Conservation (phyloP, 2,888 invertebrate species). For the Lydus trimaculatus region DNA sequence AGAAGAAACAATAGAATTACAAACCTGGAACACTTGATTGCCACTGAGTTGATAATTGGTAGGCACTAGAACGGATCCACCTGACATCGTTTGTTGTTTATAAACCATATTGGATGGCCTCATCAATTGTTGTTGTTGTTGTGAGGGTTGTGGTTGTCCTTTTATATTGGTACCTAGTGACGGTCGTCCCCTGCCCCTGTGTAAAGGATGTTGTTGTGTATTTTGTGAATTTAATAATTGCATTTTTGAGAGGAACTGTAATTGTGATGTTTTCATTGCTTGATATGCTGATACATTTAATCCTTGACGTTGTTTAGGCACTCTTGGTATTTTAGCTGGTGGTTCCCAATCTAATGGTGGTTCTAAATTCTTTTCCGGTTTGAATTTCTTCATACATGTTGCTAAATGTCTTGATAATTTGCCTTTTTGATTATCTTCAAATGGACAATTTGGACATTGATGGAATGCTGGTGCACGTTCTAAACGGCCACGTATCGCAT, state of each 20-base stretch:
- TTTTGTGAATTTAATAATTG: slow-evolving; percentile 45
- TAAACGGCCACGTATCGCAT: slow-evolving; percentile 82
- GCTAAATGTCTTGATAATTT: slow-evolving; percentile 87
- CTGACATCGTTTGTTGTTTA: slow-evolving; percentile 67
- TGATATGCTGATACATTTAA: slow-evolving; percentile 59
- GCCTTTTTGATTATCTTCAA: slow-evolving; percentile 92
- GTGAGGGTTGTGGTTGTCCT: slow-evolving; percentile 34
- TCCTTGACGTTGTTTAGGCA: slow-evolving; percentile 61
- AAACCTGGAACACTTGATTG: slow-evolving; percentile 72
- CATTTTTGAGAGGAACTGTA: slow-evolving; percentile 56
- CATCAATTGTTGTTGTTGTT: slow-evolving; percentile 32
- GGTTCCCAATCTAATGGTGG: slow-evolving; percentile 93
- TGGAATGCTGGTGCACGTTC: slow-evolving; percentile 88
- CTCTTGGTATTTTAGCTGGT: slow-evolving; percentile 89
- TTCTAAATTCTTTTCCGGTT: slow-evolving; percentile 84
- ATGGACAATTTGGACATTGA: slow-evolving; percentile 92
- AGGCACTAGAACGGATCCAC: slow-evolving; percentile 65
- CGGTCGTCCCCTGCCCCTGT: slow-evolving; percentile 57
- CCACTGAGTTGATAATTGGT: slow-evolving; percentile 68
- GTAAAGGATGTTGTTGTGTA: slow-evolving; percentile 41
- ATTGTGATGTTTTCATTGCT: slow-evolving; percentile 60
- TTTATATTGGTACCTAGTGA: slow-evolving; percentile 44
- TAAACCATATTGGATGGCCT: slow-evolving; percentile 70
- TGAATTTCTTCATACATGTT: slow-evolving; percentile 89
- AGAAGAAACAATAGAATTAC: slow-evolving; percentile 32